phyloP scores from a whole-genome alignment of 1,140 invertebrate species.

The Calycopis cecrops region DNA sequence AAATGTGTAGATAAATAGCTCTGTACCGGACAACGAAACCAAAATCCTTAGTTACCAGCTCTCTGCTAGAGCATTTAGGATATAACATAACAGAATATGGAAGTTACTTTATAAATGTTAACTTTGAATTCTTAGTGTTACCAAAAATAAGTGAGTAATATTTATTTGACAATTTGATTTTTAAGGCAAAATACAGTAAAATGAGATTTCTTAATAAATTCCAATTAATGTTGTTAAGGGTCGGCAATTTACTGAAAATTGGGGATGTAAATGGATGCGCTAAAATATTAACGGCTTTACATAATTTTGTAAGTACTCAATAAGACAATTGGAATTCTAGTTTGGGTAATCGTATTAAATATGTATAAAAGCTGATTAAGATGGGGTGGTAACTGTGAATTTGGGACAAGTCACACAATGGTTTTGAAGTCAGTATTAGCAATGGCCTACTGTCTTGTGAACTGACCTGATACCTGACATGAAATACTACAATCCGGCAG shows the following conservation, averaged over 20 bases:
- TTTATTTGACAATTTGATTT: neutral
- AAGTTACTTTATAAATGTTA: neutral
- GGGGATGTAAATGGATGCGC: neutral
- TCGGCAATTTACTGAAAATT: neutral
- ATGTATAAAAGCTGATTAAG: neutral
- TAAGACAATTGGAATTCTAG: neutral
- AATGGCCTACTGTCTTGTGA: too few species aligned
- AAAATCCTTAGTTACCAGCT: constrained; percentile 3
- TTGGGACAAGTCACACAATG: neutral
- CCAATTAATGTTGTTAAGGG: neutral
- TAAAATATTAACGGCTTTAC: constrained; percentile 4
- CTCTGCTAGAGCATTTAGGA: neutral
- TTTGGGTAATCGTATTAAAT: neutral
- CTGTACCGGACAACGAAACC: constrained; percentile 11
- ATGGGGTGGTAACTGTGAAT: neutral
- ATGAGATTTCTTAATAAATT: neutral
- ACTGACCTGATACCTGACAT: too few species aligned
- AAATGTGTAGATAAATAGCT: neutral
- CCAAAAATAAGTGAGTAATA: neutral
- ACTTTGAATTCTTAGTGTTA: neutral
- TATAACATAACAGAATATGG: neutral
- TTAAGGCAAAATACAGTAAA: neutral
- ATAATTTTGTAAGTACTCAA: neutral
- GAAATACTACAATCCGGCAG: too few species aligned
- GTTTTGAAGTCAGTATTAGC: neutral